A percentile compares a stretch with the other conserved stretches of the same genome.
Evolutionary conservation across 1,140 invertebrate genomes (phyloP).

Genomic region (Atta texana): DNA sequence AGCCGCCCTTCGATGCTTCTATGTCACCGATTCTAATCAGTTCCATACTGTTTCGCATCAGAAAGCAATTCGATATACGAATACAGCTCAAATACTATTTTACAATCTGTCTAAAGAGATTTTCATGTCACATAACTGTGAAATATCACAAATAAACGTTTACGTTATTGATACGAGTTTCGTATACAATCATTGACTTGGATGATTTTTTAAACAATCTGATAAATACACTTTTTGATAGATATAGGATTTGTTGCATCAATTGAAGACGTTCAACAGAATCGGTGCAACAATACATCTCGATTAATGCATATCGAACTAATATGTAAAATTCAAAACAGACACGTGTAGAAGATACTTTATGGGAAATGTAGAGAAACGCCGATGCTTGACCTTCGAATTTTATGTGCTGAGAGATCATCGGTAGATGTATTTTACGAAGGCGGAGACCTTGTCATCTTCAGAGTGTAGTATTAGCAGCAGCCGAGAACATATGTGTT

Average conservation of each 20-base stretch:
- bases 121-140: not conserved
- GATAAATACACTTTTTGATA: not conserved
- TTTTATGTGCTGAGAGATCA: not conserved
- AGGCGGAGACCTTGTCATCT: constrained; percentile 68
- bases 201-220: not conserved
- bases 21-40: constrained; percentile 56
- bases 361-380: constrained; percentile 31
- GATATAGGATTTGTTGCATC: not conserved
- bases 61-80: not conserved
- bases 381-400: constrained; percentile 17
- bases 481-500: constrained; percentile 65
- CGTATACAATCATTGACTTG: too few relatives aligned
- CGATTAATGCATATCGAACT: not conserved
- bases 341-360: not conserved
- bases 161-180: not conserved
- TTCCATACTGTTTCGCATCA: not conserved
- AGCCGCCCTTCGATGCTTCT: constrained; percentile 28
- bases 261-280: not conserved
- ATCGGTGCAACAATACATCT: not conserved
- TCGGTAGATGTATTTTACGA: constrained; percentile 46
- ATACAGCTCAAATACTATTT: not conserved
- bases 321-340: constrained; percentile 18
- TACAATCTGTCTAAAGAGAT: not conserved
- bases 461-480: constrained; percentile 61
- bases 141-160: not conserved